Evolutionary conservation across 2,113 vertebrate species (phyloP), one percentile per base, ranked within the genome.

Genomic region (Holacanthus passer): DNA sequence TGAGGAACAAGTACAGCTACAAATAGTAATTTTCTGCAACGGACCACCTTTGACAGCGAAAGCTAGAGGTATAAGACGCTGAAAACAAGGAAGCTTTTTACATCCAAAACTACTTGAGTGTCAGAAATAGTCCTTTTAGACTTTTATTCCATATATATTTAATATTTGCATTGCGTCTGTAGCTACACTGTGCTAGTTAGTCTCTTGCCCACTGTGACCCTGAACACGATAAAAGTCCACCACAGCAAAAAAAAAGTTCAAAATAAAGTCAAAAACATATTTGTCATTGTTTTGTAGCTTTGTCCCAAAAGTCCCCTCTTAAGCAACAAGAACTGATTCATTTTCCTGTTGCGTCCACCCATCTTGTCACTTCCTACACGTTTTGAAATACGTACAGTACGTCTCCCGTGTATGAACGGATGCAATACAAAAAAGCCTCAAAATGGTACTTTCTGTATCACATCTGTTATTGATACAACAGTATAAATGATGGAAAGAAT

Each of bases 311-410:
- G 3, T 66, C 56, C 59, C 24, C 0, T 47, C 58, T 88, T 68
- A 24, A 66, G 88, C 75, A 90, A 86, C 39, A 50, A 4, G n/a
- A 50, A 2, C 41, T 35, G 74, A 85, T 88, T 86, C 45, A 79
- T 39, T 73, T 47, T 73, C 53, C 41, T 16, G 63, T 71, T 11
- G 52, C 0, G 0, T 78, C 47, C 50, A 37, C 16, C 14, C n/a
- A 29, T 35, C 2, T 7, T 20, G 27, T 56, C 5, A 50, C 65
- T 73, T 35, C 13, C 11, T 22, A 7, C 13, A n/a, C 22, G 55
- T 74, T 73, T 73, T 67, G 4, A 53, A 80, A 68, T 3, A 24
- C 35, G 29, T 39, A 48, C 0, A 24, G 29, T 39, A 48, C 0
- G 31, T 52, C n/a, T 17, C 4, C 20, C 17, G 2, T 39, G 22